Evolutionary conservation across 2,888 invertebrate species (phyloP).

Genomic region (Drosophila mercatorum): DNA sequence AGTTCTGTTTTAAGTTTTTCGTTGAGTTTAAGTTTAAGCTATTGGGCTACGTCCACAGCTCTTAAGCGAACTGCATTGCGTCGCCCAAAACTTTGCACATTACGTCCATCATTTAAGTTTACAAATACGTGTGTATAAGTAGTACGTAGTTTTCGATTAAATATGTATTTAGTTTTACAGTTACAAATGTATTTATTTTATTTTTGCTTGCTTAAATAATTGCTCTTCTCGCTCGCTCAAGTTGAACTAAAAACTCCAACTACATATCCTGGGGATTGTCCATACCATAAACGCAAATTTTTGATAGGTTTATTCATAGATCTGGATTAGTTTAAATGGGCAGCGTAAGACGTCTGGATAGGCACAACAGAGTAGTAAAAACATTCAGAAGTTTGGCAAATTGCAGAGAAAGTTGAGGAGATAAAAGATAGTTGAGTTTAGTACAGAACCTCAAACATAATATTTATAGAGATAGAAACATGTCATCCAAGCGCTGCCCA

Average conservation of each 20-base stretch:
- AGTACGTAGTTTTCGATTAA: conserved; percentile 29
- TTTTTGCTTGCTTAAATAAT: conserved; percentile 13
- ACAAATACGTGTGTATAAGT: conserved; percentile 36
- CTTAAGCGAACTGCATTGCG: conserved; percentile 1
- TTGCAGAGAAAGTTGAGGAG: not conserved
- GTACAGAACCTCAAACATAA: not conserved
- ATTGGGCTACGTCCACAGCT: conserved; percentile 25
- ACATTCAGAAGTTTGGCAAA: not conserved
- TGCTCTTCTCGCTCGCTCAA: conserved; percentile 6
- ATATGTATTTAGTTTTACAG: conserved; percentile 16
- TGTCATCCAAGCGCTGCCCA: conserved; percentile 18
- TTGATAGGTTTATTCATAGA: conserved; percentile 55
- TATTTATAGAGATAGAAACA: not conserved
- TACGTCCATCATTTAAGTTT: conserved; percentile 47
- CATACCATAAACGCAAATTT: conserved; percentile 79
- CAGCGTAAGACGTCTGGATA: conserved; percentile 10
- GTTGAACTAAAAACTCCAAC: conserved; percentile 54
- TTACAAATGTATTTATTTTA: conserved; percentile 2
- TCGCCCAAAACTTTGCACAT: conserved; percentile 62
- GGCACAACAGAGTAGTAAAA: not conserved
- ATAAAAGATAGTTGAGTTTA: not conserved
- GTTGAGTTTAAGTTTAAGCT: conserved; percentile 48
- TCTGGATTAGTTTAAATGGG: conserved; percentile 32
- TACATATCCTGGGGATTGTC: conserved; percentile 73
- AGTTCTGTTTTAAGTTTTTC: conserved; percentile 49